These are phyloP conservation scores for Sula dactylatra DNA, from an alignment of 2,113 vertebrate genomes.

Conservation along the genomic window DNA sequence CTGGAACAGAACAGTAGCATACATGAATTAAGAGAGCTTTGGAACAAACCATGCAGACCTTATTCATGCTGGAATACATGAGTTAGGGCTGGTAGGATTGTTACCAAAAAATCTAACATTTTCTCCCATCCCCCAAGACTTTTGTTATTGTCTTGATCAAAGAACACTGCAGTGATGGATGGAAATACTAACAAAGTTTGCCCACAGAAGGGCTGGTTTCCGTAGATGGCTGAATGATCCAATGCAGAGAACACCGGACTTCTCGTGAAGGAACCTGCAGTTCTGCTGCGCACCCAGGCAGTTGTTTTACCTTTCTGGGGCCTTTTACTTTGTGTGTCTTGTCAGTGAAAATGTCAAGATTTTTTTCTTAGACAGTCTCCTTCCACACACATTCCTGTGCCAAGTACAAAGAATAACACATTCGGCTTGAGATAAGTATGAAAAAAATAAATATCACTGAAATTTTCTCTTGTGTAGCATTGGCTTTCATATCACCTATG, in stretches of 20 bases:
- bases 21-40: background rate
- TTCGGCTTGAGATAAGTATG: background rate
- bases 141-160: background rate
- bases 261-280: background rate
- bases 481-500: slow-evolving; percentile 6
- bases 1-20: background rate
- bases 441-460: slow-evolving; percentile 12
- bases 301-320: background rate
- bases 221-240: background rate
- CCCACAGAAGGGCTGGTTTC: background rate
- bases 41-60: background rate
- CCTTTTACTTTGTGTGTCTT: background rate
- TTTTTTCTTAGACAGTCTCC: background rate
- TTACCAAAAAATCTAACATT: background rate
- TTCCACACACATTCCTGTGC: background rate
- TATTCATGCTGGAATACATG: background rate
- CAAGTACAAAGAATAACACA: background rate
- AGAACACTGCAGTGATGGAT: background rate
- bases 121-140: background rate
- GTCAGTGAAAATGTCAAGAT: background rate
- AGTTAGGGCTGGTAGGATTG: background rate
- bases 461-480: background rate
- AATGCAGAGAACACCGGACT: background rate
- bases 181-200: background rate
- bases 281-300: background rate